These are phyloP conservation scores for Anguilla obscura DNA, from an alignment of 2,797 vertebrate genomes.

Conservation along the genomic window DNA sequence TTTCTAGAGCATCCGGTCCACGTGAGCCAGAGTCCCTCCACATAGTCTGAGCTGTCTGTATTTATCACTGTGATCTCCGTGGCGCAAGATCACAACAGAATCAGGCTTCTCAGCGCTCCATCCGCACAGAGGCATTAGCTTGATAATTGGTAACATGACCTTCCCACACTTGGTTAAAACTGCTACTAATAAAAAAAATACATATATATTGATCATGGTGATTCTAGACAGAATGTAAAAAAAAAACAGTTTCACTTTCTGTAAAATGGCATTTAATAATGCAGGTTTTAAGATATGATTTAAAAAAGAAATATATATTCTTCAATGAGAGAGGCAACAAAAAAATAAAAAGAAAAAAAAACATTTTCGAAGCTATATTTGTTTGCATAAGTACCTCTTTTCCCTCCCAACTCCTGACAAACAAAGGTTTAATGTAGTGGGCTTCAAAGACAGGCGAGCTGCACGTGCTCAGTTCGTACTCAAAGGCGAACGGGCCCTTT, in stretches of 20 bases:
- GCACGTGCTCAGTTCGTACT: not conserved
- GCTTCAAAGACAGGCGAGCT: not conserved
- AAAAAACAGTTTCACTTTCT: constrained; percentile 34
- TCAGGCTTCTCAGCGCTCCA: constrained; percentile 29
- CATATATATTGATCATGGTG: constrained; percentile 38
- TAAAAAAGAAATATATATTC: too few relatives aligned
- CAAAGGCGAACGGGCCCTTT: not conserved
- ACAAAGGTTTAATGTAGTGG: not conserved
- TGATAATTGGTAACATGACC: constrained; percentile 46
- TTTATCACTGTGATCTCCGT: constrained; percentile 3
- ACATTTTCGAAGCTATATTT: not conserved
- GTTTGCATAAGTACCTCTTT: not conserved
- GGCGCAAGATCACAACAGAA: not conserved
- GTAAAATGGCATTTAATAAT: constrained; percentile 44
- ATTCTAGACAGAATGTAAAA: constrained; percentile 27
- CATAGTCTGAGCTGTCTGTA: not conserved
- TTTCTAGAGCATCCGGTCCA: not conserved
- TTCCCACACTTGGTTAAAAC: constrained; percentile 47
- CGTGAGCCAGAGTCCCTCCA: not conserved
- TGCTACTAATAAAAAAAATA: constrained; percentile 43
- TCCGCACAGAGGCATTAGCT: constrained; percentile 31
- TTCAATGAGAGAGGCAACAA: not conserved
- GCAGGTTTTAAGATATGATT: not conserved
- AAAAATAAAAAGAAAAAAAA: not conserved
- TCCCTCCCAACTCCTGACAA: not conserved